Evolutionary conservation across 2,797 vertebrate genomes (phyloP).

Genomic region (Ctenochaetus hawaiiensis): DNA sequence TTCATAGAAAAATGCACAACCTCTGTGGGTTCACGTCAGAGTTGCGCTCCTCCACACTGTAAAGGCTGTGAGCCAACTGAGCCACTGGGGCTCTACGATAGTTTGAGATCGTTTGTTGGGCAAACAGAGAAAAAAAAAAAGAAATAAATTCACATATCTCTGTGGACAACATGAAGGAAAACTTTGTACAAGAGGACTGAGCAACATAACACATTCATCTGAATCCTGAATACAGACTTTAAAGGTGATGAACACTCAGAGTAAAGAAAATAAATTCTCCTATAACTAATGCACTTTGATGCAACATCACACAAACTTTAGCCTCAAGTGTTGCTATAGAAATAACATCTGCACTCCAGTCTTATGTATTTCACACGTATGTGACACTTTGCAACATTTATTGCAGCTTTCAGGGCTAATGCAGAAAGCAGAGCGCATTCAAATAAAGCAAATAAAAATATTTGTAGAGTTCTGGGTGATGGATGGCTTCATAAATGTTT

Average conservation of each 20-base stretch:
- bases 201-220: conserved; percentile 4
- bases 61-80: conserved; percentile 42
- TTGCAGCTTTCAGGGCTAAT: neutral
- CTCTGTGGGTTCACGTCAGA: conserved; percentile 36
- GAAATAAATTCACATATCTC: conserved; percentile 22
- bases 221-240: conserved; percentile 16
- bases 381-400: neutral
- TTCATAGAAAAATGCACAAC: conserved; percentile 52
- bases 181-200: conserved; percentile 13
- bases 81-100: conserved; percentile 42
- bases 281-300: conserved; percentile 11
- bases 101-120: conserved; percentile 45
- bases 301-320: conserved; percentile 10
- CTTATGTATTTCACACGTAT: neutral
- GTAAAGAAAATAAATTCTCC: neutral
- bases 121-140: conserved; percentile 29
- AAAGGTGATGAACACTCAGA: neutral
- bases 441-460: neutral
- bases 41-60: conserved; percentile 15
- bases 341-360: neutral
- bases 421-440: neutral
- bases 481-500: neutral
- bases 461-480: neutral
- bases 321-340: neutral
- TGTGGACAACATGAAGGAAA: conserved; percentile 41